Conservation (phyloP, 2,797 vertebrate genomes). For the Phrynocephalus forsythii region DNA sequence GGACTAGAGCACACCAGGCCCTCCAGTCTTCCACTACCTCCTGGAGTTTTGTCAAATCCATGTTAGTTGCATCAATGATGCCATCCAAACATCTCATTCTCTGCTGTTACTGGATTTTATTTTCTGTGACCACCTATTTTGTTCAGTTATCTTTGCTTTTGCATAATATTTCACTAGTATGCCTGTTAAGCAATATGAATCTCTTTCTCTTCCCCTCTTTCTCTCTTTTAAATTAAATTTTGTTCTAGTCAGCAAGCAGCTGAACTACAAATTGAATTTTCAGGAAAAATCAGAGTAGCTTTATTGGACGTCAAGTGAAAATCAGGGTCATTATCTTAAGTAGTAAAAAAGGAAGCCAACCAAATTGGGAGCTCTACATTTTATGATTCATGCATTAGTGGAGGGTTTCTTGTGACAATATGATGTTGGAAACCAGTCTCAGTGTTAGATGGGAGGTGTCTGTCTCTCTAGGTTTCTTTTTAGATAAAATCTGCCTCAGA, state of each 20-base stretch:
- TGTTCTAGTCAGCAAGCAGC: not conserved
- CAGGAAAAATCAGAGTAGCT: not conserved
- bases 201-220: not conserved
- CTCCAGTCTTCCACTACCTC: too few relatives aligned
- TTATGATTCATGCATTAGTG: not conserved
- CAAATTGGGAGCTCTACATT: not conserved
- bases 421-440: not conserved
- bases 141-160: conserved; percentile 47
- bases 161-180: conserved; percentile 27
- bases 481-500: not conserved
- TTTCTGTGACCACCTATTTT: conserved; percentile 39
- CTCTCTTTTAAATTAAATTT: not conserved
- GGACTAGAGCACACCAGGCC: too few relatives aligned
- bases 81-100: too few relatives aligned
- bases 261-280: conserved; percentile 2
- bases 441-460: not conserved
- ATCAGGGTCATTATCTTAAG: not conserved
- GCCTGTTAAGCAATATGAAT: conserved; percentile 13
- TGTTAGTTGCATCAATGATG: too few relatives aligned
- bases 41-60: too few relatives aligned
- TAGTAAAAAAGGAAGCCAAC: not conserved
- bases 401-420: not conserved
- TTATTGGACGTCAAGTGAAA: not conserved
- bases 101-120: conserved; percentile 25
- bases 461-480: not conserved